These are phyloP conservation scores for Phortica variegata DNA, from an alignment of 1,140 invertebrate species.

Conservation along the genomic window DNA sequence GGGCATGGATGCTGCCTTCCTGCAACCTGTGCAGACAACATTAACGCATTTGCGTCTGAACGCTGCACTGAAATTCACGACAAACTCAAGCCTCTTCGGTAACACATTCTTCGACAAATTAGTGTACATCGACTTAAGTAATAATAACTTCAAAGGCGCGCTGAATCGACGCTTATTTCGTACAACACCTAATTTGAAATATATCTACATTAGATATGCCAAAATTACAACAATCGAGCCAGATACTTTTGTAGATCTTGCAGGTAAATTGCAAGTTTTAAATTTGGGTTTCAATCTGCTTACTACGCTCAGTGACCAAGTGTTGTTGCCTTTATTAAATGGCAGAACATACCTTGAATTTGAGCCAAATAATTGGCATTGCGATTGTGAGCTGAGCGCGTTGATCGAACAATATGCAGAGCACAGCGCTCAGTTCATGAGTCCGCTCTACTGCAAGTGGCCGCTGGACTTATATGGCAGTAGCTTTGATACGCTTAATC, in stretches of 20 bases:
- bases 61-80: slow-evolving; percentile 15
- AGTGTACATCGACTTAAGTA: slow-evolving; percentile 27
- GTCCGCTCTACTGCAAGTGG: slow-evolving; percentile 23
- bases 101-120: slow-evolving; percentile 26
- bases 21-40: slow-evolving; percentile 33
- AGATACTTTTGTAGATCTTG: slow-evolving; percentile 23
- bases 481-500: slow-evolving; percentile 18
- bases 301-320: slow-evolving; percentile 14
- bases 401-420: slow-evolving; percentile 14
- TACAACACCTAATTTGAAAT: slow-evolving; percentile 26
- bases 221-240: slow-evolving; percentile 20
- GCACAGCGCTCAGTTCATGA: slow-evolving; percentile 22
- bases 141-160: slow-evolving; percentile 23
- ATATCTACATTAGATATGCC: slow-evolving; percentile 19
- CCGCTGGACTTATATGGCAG: slow-evolving; percentile 21
- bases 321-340: slow-evolving; percentile 2
- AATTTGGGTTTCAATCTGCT: slow-evolving; percentile 28
- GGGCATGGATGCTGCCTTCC: slow-evolving; percentile 15
- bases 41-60: slow-evolving; percentile 26
- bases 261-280: slow-evolving; percentile 14
- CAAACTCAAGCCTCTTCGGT: slow-evolving; percentile 17
- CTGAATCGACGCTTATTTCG: slow-evolving; percentile 17
- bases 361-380: slow-evolving; percentile 30
- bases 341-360: slow-evolving; percentile 14
- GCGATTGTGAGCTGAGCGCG: slow-evolving; percentile 19